A percentile compares a stretch with the other conserved stretches of the same genome.
These are phyloP conservation scores for Tapirus terrestris DNA, from an alignment of 2,113 vertebrate genomes.

Conservation along the genomic window DNA sequence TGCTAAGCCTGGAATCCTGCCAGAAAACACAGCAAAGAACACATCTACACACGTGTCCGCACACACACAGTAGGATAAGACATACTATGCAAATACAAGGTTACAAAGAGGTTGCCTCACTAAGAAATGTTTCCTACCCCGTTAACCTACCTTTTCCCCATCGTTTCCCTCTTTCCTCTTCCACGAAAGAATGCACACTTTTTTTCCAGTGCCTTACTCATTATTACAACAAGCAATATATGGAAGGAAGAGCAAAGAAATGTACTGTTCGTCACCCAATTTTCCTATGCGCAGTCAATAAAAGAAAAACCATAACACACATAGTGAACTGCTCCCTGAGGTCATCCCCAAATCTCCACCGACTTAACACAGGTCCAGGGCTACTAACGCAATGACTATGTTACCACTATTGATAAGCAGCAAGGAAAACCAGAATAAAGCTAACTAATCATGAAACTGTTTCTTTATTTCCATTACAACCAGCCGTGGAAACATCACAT, in stretches of 20 bases:
- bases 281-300: background rate
- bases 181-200: background rate
- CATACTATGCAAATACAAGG: background rate
- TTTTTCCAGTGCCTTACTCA: background rate
- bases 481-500: background rate
- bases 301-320: background rate
- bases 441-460: background rate
- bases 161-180: background rate
- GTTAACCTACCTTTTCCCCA: background rate
- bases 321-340: background rate
- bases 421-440: background rate
- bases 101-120: background rate
- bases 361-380: background rate
- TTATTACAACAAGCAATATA: background rate
- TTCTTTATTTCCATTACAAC: background rate
- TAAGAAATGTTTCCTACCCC: background rate
- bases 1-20: background rate
- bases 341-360: background rate
- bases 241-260: background rate
- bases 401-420: background rate
- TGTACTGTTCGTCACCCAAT: background rate
- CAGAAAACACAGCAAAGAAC: slow-evolving; percentile 30
- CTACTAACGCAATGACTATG: background rate
- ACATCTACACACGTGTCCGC: background rate
- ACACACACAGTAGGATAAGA: background rate